Base-by-base conservation (phyloP, 1,140 invertebrate species). In the Macrobrachium rosenbergii region DNA sequence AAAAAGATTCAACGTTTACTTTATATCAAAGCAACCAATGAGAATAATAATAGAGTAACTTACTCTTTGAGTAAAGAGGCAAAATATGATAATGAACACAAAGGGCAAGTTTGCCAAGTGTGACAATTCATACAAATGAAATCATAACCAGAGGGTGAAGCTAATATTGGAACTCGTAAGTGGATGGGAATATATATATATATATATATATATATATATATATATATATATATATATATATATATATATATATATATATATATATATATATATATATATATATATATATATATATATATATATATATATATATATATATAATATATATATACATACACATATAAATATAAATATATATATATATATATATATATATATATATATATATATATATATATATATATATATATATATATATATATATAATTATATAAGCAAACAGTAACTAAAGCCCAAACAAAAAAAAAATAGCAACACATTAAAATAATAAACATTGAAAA, bases 351-450 rank as follows among this genome's bases (percentile, higher is more conserved):
- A 21, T 72, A 21, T 72, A 21, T 72, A 21, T 72, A 72, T 72
- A 72, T 72, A 72, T 72, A 72, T 72, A 72, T 72, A 72, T 72
- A 72, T 21, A 72, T 21, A 72, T 72, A 72, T 72, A 21, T 72
- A 72, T 72, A 72, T n/a, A 72, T 72, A 72, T 72, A 72, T 21
- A 72, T 72, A 72, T 72, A 21, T 72, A 72, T 72, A 21, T 72
- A 72, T 72, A 72, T 72, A 72, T 77, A 77, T 77, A 77, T 77
- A 77, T 77, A 77, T 52, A 77, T 58, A 77, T 58, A 77, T 58
- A 77, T 58, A 77, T 58, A 77, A 19, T 45, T 58, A 77, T 58
- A 77, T 58, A n/a, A n/a, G n/a, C n/a, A n/a, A n/a, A n/a, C n/a
- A n/a, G n/a, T n/a, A n/a, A n/a, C n/a, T n/a, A n/a, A n/a, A n/a